Evolutionary conservation across 2,113 vertebrate genomes (phyloP).

Genomic region (Siphamia tubifer): DNA sequence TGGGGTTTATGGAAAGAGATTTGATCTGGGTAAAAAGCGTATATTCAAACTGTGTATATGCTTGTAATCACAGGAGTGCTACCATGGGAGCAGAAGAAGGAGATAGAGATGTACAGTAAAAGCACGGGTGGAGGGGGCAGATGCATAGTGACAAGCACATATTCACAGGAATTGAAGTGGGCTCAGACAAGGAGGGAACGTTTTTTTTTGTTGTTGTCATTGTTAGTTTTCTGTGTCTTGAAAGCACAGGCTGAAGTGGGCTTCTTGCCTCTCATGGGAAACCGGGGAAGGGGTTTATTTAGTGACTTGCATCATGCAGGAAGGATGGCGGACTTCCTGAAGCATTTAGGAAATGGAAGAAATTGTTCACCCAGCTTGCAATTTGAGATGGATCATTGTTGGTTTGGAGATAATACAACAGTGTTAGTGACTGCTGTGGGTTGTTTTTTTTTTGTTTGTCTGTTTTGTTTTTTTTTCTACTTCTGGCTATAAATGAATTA

Average conservation of each 20-base stretch:
- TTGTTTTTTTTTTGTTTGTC: no score
- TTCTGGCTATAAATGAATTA: background rate
- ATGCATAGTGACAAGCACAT: slow-evolving; percentile 7
- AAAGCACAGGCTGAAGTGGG: slow-evolving; percentile 8
- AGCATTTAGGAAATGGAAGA: background rate
- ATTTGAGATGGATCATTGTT: background rate
- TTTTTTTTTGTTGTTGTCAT: no score
- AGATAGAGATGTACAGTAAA: slow-evolving; percentile 5
- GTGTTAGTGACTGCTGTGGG: background rate
- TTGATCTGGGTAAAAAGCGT: slow-evolving; percentile 37
- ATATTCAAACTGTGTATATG: background rate
- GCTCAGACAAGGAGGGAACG: background rate
- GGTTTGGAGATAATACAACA: background rate
- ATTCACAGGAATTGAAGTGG: slow-evolving; percentile 29
- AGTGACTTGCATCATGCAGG: background rate
- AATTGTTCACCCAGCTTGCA: background rate
- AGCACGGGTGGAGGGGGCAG: background rate
- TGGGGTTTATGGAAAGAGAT: slow-evolving; percentile 36
- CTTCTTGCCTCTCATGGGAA: background rate
- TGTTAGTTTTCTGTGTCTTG: slow-evolving; percentile 16
- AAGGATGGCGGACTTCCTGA: background rate
- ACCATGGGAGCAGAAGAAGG: slow-evolving; percentile 6
- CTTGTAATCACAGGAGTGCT: slow-evolving; percentile 10
- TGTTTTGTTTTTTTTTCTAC: no score
- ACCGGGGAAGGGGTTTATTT: background rate